Percentiles rank a stretch among this genome's conserved stretches.
These are phyloP conservation scores for Steromphala cineraria DNA, from an alignment of 2,888 invertebrate genomes.

Conservation along the genomic window DNA sequence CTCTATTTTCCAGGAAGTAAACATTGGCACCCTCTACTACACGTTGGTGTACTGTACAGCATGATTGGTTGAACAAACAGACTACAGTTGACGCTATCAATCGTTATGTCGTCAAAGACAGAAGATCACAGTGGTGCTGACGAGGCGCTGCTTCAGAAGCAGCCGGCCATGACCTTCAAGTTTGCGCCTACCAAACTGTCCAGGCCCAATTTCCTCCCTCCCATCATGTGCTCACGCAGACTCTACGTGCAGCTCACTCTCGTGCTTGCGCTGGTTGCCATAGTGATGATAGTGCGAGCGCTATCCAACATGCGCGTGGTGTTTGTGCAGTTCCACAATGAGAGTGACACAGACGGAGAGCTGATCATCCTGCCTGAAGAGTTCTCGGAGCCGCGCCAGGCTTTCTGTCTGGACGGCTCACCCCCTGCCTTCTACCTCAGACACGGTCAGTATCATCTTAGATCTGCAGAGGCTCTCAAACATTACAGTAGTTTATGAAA, in stretches of 20 bases:
- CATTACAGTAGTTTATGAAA: too few relatives aligned
- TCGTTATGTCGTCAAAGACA: too few relatives aligned
- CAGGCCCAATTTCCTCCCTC: constrained; percentile 35
- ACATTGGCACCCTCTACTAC: too few relatives aligned
- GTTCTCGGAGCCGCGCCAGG: constrained; percentile 40
- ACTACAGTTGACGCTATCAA: too few relatives aligned
- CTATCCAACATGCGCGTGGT: constrained; percentile 44
- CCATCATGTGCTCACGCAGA: constrained; percentile 41
- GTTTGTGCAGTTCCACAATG: constrained; percentile 51
- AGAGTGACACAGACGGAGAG: constrained; percentile 53
- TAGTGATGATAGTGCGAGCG: constrained; percentile 44
- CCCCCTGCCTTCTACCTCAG: constrained; percentile 58
- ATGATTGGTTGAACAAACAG: too few relatives aligned
- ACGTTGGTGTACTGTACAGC: too few relatives aligned
- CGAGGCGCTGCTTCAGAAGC: constrained; percentile 1
- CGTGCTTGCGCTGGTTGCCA: constrained; percentile 37
- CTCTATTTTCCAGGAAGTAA: too few relatives aligned
- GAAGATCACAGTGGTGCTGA: neutral
- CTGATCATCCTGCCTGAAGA: constrained; percentile 49
- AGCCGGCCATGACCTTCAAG: constrained; percentile 19
- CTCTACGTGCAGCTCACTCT: constrained; percentile 46
- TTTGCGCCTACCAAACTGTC: constrained; percentile 27
- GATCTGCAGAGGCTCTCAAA: too few relatives aligned
- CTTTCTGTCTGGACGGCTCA: constrained; percentile 55
- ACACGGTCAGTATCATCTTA: constrained; percentile 52